Evolutionary conservation across 2,888 invertebrate genomes (phyloP).

Genomic region (Molanna angustata): DNA sequence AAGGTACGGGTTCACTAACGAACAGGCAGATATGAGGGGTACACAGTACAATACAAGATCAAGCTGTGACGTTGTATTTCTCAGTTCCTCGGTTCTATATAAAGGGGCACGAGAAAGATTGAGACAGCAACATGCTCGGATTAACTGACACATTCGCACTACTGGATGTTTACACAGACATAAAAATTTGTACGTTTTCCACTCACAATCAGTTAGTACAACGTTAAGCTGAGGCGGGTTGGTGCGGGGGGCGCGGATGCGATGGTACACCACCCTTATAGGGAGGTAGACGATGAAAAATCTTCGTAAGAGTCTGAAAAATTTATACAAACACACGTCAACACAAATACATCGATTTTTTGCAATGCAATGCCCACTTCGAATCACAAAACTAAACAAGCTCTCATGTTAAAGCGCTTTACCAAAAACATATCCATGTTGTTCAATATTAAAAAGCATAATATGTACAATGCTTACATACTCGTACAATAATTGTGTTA

Average conservation of each 20-base stretch:
- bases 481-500: too few species aligned
- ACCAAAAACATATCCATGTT: not conserved
- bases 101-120: too few species aligned
- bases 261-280: constrained; percentile 50
- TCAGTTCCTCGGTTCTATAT: too few species aligned
- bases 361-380: too few species aligned
- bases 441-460: not conserved
- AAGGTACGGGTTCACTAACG: constrained; percentile 24
- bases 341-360: not conserved
- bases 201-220: constrained; percentile 31
- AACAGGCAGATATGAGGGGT: constrained; percentile 27
- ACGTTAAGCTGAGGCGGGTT: constrained; percentile 22
- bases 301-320: constrained; percentile 71
- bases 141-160: not conserved
- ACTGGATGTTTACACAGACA: constrained; percentile 24
- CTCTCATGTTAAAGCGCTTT: not conserved
- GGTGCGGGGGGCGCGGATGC: constrained; percentile 7
- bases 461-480: too few species aligned
- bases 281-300: constrained; percentile 70
- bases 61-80: too few species aligned
- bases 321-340: constrained; percentile 27
- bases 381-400: not conserved
- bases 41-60: not conserved
- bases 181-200: constrained; percentile 22
- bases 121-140: constrained; percentile 10